phyloP scores from a whole-genome alignment of 2,797 vertebrate genomes.

The Leucoraja ocellata region DNA sequence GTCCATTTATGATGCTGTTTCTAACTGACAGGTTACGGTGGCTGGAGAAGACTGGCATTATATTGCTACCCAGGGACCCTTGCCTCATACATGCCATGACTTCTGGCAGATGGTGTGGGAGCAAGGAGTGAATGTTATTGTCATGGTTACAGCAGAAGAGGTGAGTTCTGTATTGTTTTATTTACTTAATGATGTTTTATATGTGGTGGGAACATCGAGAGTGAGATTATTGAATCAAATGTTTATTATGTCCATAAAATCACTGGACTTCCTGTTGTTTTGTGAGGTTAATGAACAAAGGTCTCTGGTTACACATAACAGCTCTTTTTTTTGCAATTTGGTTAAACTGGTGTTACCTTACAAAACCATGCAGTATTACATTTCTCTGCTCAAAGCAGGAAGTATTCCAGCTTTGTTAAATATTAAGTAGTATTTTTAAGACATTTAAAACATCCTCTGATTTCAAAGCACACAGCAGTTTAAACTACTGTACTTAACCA shows the following conservation, averaged over 20 bases:
- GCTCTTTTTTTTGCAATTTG: neutral
- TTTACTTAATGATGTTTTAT: neutral
- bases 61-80: slow-evolving; percentile 89
- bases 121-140: slow-evolving; percentile 92
- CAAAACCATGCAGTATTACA: neutral
- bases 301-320: too few species aligned
- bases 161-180: slow-evolving; percentile 53
- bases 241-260: neutral
- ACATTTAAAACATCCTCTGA: neutral
- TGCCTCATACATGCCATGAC: slow-evolving; percentile 87
- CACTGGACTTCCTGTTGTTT: neutral
- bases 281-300: too few species aligned
- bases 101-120: slow-evolving; percentile 99
- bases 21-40: slow-evolving; percentile 70
- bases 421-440: slow-evolving; percentile 8
- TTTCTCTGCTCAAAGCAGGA: neutral
- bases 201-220: neutral
- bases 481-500: neutral
- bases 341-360: neutral
- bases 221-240: neutral
- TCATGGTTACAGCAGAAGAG: slow-evolving; percentile 96
- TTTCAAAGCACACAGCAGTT: neutral
- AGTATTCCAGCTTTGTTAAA: neutral
- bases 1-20: neutral
- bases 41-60: slow-evolving; percentile 92